Evolutionary conservation across 2,888 invertebrate species (phyloP).

Genomic region (Synanthedon tipuliformis): DNA sequence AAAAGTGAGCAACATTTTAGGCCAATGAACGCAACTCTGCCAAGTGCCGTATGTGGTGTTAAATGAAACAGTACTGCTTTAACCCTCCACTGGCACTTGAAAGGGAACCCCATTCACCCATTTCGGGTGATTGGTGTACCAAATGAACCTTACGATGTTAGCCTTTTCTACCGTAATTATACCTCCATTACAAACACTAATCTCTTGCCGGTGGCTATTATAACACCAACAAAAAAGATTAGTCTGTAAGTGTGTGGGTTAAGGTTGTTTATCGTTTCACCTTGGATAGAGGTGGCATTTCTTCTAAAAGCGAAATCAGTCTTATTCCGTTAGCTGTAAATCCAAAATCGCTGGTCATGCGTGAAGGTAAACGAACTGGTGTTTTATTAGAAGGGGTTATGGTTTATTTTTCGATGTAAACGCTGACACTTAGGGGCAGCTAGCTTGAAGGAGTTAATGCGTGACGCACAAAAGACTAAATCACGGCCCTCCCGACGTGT

Average conservation of each 20-base stretch:
- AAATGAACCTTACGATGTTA: constrained; percentile 66
- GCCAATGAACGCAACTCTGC: neutral
- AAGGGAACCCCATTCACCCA: constrained; percentile 42
- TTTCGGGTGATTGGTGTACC: constrained; percentile 51
- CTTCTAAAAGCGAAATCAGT: constrained; percentile 39
- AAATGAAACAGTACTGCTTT: constrained; percentile 41
- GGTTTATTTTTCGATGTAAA: constrained; percentile 24
- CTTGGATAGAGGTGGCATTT: constrained; percentile 9
- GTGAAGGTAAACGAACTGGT: constrained; percentile 9
- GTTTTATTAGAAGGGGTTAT: constrained; percentile 15
- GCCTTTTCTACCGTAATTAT: constrained; percentile 68
- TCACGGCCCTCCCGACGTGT: constrained; percentile 54
- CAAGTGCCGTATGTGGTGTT: constrained; percentile 29
- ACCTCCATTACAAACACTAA: constrained; percentile 61
- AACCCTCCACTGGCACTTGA: constrained; percentile 33
- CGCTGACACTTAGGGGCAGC: constrained; percentile 31
- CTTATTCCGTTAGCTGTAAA: constrained; percentile 47
- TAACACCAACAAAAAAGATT: constrained; percentile 16
- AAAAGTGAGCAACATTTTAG: too few species aligned
- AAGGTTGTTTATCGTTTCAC: constrained; percentile 24
- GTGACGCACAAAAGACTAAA: constrained; percentile 68
- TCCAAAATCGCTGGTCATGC: constrained; percentile 36
- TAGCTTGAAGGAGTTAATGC: constrained; percentile 65
- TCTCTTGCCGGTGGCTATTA: constrained; percentile 30
- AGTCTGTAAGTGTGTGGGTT: constrained; percentile 20